Percentiles rank a stretch among this genome's conserved stretches.
Evolutionary conservation across 2,797 vertebrate genomes (phyloP).

Genomic region (Apodemus agrarius): DNA sequence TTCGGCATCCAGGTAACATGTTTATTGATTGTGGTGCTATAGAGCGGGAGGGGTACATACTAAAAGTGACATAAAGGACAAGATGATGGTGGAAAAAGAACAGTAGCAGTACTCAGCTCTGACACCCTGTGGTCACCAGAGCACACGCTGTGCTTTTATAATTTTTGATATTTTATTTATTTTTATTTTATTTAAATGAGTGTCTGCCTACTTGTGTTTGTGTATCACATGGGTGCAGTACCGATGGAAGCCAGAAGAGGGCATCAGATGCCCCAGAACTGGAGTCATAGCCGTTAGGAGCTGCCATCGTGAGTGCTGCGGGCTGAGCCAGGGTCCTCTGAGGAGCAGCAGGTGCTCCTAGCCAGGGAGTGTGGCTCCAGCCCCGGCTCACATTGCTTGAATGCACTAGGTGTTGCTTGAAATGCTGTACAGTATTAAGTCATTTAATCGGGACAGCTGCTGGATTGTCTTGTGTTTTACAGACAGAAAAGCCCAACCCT

Average conservation of each 20-base stretch:
- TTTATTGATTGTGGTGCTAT: not conserved
- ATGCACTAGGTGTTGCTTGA: not conserved
- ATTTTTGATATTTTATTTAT: not conserved
- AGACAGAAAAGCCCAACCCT: not conserved
- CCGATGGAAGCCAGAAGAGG: not conserved
- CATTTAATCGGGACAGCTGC: not conserved
- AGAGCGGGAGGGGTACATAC: not conserved
- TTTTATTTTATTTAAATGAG: not conserved
- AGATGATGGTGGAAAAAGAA: not conserved
- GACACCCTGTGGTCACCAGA: not conserved
- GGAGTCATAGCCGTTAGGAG: not conserved
- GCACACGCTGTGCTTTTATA: not conserved
- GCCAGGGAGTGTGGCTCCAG: not conserved
- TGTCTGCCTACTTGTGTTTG: not conserved
- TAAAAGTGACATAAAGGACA: not conserved
- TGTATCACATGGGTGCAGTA: not conserved
- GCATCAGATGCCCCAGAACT: not conserved
- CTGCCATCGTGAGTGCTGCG: not conserved
- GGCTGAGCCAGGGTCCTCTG: not conserved
- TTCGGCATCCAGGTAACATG: slow-evolving; percentile 67
- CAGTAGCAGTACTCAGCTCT: not conserved
- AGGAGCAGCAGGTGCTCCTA: not conserved
- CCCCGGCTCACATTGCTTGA: not conserved
- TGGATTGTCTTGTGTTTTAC: not conserved
- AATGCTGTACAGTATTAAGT: not conserved